phyloP scores from a whole-genome alignment of 2,113 vertebrate genomes.

The Cyprichromis sp. region DNA sequence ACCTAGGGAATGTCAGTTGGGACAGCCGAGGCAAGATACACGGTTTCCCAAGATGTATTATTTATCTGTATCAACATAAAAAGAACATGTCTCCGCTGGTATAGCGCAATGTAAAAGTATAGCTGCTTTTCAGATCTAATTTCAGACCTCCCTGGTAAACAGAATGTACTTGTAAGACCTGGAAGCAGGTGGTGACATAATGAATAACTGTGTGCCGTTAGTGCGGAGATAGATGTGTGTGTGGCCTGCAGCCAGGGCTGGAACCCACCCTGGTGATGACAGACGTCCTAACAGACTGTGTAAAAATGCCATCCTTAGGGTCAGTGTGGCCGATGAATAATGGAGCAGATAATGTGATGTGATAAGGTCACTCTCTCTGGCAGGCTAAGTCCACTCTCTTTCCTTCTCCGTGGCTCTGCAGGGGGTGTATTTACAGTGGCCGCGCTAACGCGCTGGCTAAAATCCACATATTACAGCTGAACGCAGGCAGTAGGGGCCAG shows the following conservation, averaged over 20 bases:
- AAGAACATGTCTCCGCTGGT: neutral
- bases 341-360: slow-evolving; percentile 58
- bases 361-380: slow-evolving; percentile 56
- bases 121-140: slow-evolving; percentile 8
- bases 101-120: neutral
- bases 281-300: slow-evolving; percentile 55
- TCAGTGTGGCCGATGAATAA: slow-evolving; percentile 55
- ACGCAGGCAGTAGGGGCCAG: neutral
- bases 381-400: neutral
- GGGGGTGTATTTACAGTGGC: slow-evolving; percentile 38
- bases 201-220: slow-evolving; percentile 21
- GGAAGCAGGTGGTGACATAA: slow-evolving; percentile 41
- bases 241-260: slow-evolving; percentile 37
- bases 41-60: slow-evolving; percentile 21
- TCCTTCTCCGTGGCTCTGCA: neutral
- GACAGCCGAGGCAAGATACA: neutral
- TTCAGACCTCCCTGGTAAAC: slow-evolving; percentile 8
- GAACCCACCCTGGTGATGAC: slow-evolving; percentile 42
- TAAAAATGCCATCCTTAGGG: slow-evolving; percentile 58
- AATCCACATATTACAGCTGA: slow-evolving; percentile 28
- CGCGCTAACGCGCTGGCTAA: neutral
- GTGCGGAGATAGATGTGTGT: slow-evolving; percentile 23
- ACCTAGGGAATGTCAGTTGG: neutral
- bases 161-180: slow-evolving; percentile 5
- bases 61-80: slow-evolving; percentile 20